Evolutionary conservation across 2,113 vertebrate species (phyloP).

Genomic region (Spermophilus dauricus): DNA sequence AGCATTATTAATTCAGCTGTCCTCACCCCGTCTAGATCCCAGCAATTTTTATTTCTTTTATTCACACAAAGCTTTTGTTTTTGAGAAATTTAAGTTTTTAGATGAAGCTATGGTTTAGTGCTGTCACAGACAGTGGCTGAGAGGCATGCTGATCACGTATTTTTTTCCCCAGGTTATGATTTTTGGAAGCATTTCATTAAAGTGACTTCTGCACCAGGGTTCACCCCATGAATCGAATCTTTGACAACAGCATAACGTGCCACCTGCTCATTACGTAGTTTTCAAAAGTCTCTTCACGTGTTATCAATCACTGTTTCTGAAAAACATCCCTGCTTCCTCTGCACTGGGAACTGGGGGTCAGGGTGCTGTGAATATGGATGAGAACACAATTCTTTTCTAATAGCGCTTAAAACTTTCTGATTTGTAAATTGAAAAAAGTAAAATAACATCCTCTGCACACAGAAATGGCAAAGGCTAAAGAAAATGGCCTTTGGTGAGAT

Average conservation of each 20-base stretch:
- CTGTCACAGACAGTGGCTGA: neutral
- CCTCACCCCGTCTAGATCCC: neutral
- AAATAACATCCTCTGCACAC: fast-evolving
- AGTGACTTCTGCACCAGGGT: slow-evolving; percentile 1
- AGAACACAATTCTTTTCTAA: neutral
- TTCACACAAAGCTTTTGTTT: neutral
- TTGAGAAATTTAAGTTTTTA: slow-evolving; percentile 6
- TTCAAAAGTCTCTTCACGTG: neutral
- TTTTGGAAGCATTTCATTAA: slow-evolving; percentile 52
- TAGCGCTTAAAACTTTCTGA: neutral
- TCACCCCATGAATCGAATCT: slow-evolving; percentile 31
- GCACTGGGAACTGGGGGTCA: no score
- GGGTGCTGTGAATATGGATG: fast-evolving
- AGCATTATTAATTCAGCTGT: slow-evolving; percentile 75
- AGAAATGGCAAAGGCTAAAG: neutral
- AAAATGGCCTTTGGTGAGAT: neutral
- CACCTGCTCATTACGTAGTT: neutral
- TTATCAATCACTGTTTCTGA: neutral
- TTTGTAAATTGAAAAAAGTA: neutral
- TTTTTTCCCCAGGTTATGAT: neutral
- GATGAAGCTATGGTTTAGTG: neutral
- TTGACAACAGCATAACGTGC: neutral
- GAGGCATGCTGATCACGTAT: neutral
- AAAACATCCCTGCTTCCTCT: neutral
- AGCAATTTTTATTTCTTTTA: slow-evolving; percentile 59